Evolutionary conservation across 2,113 vertebrate species (phyloP).

Genomic region (Corydoras maculifer): DNA sequence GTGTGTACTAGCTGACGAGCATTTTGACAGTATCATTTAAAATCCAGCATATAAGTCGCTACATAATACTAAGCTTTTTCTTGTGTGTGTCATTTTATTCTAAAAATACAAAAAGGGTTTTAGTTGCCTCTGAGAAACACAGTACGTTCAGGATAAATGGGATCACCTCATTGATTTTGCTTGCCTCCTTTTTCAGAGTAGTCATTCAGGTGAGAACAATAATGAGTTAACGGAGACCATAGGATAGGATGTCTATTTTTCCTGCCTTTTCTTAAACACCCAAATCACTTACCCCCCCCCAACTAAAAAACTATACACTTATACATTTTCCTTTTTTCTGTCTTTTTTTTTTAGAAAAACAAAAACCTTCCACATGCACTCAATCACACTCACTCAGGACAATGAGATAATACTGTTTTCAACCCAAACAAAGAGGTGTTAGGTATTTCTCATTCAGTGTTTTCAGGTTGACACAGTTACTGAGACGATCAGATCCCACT

Average conservation of each 20-base stretch:
- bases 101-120: constrained; percentile 64
- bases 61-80: constrained; percentile 40
- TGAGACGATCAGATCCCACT: neutral
- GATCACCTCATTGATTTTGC: constrained; percentile 43
- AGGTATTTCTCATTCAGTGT: constrained; percentile 54
- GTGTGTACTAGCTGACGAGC: constrained; percentile 34
- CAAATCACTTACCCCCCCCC: constrained; percentile 52
- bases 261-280: constrained; percentile 55
- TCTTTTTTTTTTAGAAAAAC: constrained; percentile 25
- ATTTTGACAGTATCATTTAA: constrained; percentile 57
- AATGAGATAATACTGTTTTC: constrained; percentile 53
- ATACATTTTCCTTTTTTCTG: constrained; percentile 41
- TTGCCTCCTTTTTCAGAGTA: constrained; percentile 59
- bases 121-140: constrained; percentile 37
- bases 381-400: constrained; percentile 27
- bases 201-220: constrained; percentile 26
- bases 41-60: constrained; percentile 28
- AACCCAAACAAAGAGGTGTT: constrained; percentile 60
- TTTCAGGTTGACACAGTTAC: neutral
- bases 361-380: constrained; percentile 16
- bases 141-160: constrained; percentile 60
- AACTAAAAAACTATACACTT: constrained; percentile 50
- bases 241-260: constrained; percentile 55
- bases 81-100: constrained; percentile 34
- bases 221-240: constrained; percentile 45